These are phyloP conservation scores for Ariolimax columbianus DNA, from an alignment of 2,888 invertebrate genomes.

Conservation along the genomic window DNA sequence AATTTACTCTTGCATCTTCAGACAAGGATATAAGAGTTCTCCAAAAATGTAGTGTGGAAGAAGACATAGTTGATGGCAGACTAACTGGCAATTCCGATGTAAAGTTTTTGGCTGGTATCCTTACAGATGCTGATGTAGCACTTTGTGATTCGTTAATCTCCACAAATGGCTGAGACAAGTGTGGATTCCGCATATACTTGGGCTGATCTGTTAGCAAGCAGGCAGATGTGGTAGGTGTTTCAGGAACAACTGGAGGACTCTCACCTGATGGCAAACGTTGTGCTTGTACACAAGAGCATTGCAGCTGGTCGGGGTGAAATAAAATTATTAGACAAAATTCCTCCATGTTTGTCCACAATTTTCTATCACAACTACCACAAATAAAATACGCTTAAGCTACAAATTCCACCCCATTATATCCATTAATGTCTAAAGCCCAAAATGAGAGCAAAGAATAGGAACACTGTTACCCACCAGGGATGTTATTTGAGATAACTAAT, in stretches of 20 bases:
- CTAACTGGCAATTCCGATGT: conserved; percentile 12
- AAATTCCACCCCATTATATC: too few species aligned
- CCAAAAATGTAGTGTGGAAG: conserved; percentile 34
- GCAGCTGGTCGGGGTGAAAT: conserved; percentile 5
- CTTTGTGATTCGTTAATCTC: background rate
- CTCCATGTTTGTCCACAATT: background rate
- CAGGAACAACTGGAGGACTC: background rate
- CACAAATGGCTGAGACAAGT: background rate
- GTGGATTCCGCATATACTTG: background rate
- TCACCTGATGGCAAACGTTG: background rate
- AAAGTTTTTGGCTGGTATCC: conserved; percentile 10
- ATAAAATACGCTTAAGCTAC: background rate
- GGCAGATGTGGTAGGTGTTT: background rate
- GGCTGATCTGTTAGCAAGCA: background rate
- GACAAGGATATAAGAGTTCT: conserved; percentile 23
- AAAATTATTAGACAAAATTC: background rate
- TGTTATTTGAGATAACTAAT: too few species aligned
- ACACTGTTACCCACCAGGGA: too few species aligned
- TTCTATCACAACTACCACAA: background rate
- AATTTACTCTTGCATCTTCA: conserved; percentile 16
- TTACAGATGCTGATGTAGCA: background rate
- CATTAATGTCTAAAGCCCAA: too few species aligned
- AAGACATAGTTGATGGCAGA: background rate
- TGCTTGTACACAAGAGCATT: background rate
- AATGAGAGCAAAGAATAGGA: too few species aligned